A percentile compares a stretch with the other conserved stretches of the same genome.
These are phyloP conservation scores for Brachylomia viminalis DNA, from an alignment of 2,888 invertebrate genomes.

Conservation along the genomic window DNA sequence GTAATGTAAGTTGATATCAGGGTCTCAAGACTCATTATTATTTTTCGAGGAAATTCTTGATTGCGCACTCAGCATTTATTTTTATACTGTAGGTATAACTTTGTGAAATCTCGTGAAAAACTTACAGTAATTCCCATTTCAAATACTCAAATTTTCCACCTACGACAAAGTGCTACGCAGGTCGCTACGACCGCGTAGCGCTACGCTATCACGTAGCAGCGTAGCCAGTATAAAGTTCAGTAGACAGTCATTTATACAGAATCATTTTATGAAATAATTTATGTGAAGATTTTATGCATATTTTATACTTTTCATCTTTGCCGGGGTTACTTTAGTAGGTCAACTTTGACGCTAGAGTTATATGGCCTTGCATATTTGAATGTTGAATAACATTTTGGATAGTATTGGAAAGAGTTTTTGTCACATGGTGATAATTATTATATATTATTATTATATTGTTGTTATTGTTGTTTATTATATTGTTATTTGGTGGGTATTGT, in stretches of 20 bases:
- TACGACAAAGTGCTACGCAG: conserved; percentile 41
- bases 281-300: conserved; percentile 24
- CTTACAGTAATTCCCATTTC: neutral
- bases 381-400: neutral
- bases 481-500: no score
- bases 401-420: neutral
- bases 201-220: conserved; percentile 56
- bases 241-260: conserved; percentile 27
- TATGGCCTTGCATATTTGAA: neutral
- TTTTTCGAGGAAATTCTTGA: conserved; percentile 43
- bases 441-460: no score
- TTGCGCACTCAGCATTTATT: conserved; percentile 10
- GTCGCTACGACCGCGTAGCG: conserved; percentile 57
- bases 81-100: neutral
- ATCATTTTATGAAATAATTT: conserved; percentile 35
- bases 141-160: conserved; percentile 12
- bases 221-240: conserved; percentile 49
- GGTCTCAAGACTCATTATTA: conserved; percentile 50
- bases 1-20: conserved; percentile 62
- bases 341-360: conserved; percentile 15
- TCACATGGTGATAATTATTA: neutral
- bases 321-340: conserved; percentile 31
- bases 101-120: neutral
- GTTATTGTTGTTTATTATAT: no score
- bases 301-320: conserved; percentile 33